Base-by-base conservation (phyloP, 2,113 vertebrate species). In the Octodon degus region DNA sequence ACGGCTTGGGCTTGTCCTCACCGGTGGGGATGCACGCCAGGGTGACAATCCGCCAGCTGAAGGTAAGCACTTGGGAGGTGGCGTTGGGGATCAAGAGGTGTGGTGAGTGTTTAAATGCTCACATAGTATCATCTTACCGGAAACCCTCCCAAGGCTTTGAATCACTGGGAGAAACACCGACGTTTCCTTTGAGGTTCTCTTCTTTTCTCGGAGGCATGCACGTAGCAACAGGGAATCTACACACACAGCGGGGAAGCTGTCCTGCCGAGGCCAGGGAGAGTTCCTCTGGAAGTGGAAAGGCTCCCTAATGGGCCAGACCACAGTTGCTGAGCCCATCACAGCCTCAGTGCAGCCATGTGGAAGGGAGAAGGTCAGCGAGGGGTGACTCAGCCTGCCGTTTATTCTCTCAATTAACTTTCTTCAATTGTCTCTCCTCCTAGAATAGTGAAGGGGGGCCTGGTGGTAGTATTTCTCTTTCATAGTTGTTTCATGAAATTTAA, bases 1-100 rank as follows among this genome's bases (percentile, higher is more conserved):
- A 98, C 89, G 98, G 98, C 11, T 86, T 99, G 50, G 98, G 99
- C 19, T 91, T 98, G 60, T 92, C 97, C 6, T 97, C 98, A 3
- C 98, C 98, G 0, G 98, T 98, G 0, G 98, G 98, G 9, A 98
- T 19, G 93, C 98, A 98, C 0, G 80, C 98, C 0, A 95, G 97
- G 37, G 98, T 98, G 0, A 89, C 98, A 2, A 98, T 99, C 63
- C 93, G 93, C n/a, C 98, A 98, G 14, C 63, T 98, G 55, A 99
- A 98, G 98, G 98, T 99, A 97, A 98, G 63, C 6, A 0, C 7
- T 16, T 10, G 37, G 25, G 47, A 24, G 30, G 25, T 47, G 9
- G 37, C 0, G 5, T 76, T 40, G 13, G 40, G 24, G 72, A 32
- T 60, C 43, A 2, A 2, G 8, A 40, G 53, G 24, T 20, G 20